Evolutionary conservation across 2,113 vertebrate species (phyloP).

Genomic region (Sylvia atricapilla): DNA sequence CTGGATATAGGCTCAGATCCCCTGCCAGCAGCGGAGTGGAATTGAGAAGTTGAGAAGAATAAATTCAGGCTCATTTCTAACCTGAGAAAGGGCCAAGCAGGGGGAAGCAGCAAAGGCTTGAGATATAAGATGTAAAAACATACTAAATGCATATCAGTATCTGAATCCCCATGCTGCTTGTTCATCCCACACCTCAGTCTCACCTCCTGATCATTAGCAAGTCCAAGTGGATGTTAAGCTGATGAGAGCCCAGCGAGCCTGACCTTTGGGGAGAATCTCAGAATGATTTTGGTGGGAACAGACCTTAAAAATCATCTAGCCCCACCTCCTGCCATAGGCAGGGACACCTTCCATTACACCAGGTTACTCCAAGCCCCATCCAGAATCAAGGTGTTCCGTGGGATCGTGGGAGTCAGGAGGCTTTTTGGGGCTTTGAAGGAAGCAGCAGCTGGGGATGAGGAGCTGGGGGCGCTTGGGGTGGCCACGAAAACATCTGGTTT

Average conservation of each 20-base stretch:
- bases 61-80: background rate
- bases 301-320: background rate
- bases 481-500: background rate
- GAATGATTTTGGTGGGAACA: background rate
- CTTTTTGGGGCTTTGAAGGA: background rate
- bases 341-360: background rate
- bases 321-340: background rate
- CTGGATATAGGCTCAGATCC: background rate
- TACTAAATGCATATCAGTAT: background rate
- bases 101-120: background rate
- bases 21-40: rapidly evolving
- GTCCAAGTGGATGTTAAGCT: background rate
- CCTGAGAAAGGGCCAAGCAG: background rate
- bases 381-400: background rate
- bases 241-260: background rate
- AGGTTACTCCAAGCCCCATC: background rate
- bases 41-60: background rate
- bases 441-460: background rate
- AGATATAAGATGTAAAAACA: background rate
- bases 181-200: background rate
- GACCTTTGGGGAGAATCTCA: background rate
- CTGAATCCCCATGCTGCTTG: background rate
- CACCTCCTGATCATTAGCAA: background rate
- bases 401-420: rapidly evolving
- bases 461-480: rapidly evolving